phyloP scores from a whole-genome alignment of 1,140 invertebrate genomes.

The Brachionus manjavacas region DNA sequence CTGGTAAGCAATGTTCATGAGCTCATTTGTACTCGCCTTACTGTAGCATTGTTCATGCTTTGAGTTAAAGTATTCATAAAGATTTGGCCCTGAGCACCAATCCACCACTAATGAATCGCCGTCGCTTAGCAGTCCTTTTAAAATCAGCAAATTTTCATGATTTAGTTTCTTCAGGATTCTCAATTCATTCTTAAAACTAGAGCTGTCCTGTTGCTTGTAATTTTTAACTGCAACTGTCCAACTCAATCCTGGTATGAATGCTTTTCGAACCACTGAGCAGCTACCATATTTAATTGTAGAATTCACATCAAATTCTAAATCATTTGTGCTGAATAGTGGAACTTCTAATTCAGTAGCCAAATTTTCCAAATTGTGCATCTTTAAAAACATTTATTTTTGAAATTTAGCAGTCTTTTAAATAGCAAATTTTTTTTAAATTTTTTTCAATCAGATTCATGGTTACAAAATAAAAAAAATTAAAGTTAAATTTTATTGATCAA shows the following conservation, averaged over 20 bases:
- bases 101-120: slow-evolving; percentile 76
- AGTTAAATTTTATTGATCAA: neutral
- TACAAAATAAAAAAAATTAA: neutral
- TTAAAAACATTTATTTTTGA: neutral
- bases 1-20: slow-evolving; percentile 57
- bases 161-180: slow-evolving; percentile 79
- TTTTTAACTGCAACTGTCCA: neutral
- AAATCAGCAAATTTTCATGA: slow-evolving; percentile 81
- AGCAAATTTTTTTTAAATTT: neutral
- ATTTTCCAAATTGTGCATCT: neutral
- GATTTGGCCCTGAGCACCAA: slow-evolving; percentile 53
- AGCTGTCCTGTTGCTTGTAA: neutral
- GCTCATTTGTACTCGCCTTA: slow-evolving; percentile 55
- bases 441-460: neutral
- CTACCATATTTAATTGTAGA: neutral
- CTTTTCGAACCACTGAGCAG: neutral
- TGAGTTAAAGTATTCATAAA: slow-evolving; percentile 51
- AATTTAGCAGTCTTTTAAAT: neutral
- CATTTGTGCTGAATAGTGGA: neutral
- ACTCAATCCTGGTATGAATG: neutral
- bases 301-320: neutral
- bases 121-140: slow-evolving; percentile 85
- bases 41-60: slow-evolving; percentile 63
- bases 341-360: neutral
- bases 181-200: slow-evolving; percentile 60